Percentiles rank a stretch among this genome's conserved stretches.
phyloP scores from a whole-genome alignment of 2,888 invertebrate genomes.

The Dastarcus helophoroides region DNA sequence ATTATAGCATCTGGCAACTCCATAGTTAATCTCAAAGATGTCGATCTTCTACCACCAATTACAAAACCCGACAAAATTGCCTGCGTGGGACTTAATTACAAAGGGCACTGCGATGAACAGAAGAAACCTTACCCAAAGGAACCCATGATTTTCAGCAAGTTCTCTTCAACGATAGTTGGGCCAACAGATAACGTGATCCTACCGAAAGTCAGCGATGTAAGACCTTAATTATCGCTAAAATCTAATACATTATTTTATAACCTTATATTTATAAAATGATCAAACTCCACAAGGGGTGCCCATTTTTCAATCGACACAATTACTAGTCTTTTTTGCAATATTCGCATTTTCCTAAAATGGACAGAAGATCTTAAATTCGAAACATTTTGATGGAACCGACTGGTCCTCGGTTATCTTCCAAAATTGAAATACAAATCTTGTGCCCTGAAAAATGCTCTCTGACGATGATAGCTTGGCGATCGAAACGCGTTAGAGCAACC shows the following conservation, averaged over 20 bases:
- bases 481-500: too few species aligned
- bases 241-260: constrained; percentile 2
- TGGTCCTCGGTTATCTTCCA: too few species aligned
- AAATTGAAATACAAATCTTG: too few species aligned
- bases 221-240: constrained; percentile 16
- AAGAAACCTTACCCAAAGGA: constrained; percentile 56
- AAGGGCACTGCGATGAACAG: constrained; percentile 77
- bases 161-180: constrained; percentile 65
- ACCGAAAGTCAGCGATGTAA: constrained; percentile 50
- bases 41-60: constrained; percentile 60
- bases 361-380: too few species aligned
- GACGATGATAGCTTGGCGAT: too few species aligned
- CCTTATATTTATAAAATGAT: too few species aligned
- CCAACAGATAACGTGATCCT: constrained; percentile 55
- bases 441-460: too few species aligned
- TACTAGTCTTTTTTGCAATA: too few species aligned
- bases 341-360: too few species aligned
- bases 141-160: constrained; percentile 83
- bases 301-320: too few species aligned
- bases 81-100: constrained; percentile 78
- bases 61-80: constrained; percentile 71
- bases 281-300: too few species aligned
- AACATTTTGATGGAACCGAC: too few species aligned
- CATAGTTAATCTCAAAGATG: constrained; percentile 41
- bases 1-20: constrained; percentile 44